phyloP scores from a whole-genome alignment of 2,888 invertebrate species.

The Adelphocoris suturalis region DNA sequence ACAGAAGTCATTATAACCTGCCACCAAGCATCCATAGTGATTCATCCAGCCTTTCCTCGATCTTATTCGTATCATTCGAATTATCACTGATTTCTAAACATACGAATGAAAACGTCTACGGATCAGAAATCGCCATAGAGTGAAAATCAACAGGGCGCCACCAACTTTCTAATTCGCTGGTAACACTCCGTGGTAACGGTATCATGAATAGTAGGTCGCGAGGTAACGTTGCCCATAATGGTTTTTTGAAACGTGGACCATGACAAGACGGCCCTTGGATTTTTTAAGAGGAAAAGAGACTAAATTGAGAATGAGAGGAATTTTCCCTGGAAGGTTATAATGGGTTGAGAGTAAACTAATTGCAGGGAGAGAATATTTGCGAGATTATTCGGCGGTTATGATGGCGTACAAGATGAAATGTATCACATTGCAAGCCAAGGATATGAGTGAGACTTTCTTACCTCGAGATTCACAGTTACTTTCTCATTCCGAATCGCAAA shows the following conservation, averaged over 20 bases:
- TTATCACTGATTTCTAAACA: background rate
- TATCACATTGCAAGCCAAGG: slow-evolving; percentile 71
- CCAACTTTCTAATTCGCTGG: slow-evolving; percentile 56
- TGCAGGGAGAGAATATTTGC: slow-evolving; percentile 8
- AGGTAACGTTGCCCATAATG: slow-evolving; percentile 12
- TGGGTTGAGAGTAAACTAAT: too few relatives aligned
- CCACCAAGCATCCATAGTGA: slow-evolving; percentile 7
- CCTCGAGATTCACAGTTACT: slow-evolving; percentile 66
- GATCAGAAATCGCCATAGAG: slow-evolving; percentile 7
- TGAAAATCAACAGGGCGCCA: slow-evolving; percentile 53
- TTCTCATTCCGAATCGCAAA: slow-evolving; percentile 25
- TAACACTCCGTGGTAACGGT: slow-evolving; percentile 48
- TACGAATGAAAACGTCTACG: background rate
- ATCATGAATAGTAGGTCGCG: slow-evolving; percentile 52
- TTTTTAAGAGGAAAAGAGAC: too few relatives aligned
- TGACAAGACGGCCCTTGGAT: background rate
- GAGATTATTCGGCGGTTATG: slow-evolving; percentile 41
- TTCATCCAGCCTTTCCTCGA: slow-evolving; percentile 1
- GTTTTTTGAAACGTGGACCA: slow-evolving; percentile 9
- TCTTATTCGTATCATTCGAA: too few relatives aligned
- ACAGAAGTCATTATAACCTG: background rate
- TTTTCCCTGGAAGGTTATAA: too few relatives aligned
- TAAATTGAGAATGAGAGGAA: too few relatives aligned
- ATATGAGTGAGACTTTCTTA: slow-evolving; percentile 75
- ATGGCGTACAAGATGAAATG: slow-evolving; percentile 21